phyloP scores from a whole-genome alignment of 2,797 vertebrate genomes.

The Vespertilio murinus region DNA sequence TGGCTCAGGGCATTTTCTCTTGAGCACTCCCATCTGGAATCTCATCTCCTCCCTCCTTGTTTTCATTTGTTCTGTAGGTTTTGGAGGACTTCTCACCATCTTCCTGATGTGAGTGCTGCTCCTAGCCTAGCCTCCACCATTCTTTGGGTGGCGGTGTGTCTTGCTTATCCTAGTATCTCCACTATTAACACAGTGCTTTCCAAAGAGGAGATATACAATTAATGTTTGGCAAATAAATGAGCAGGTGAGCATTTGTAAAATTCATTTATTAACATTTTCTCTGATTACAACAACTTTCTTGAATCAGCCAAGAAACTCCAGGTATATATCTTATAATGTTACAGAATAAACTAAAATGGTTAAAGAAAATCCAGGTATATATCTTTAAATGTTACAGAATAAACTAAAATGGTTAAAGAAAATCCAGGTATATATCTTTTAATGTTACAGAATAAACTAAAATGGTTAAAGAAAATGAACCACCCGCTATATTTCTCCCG shows the following conservation, averaged over 20 bases:
- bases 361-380: neutral
- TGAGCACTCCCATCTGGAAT: neutral
- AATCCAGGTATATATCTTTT: neutral
- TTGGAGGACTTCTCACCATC: neutral
- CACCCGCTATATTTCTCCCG: neutral
- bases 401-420: neutral
- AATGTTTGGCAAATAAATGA: neutral
- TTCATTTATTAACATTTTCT: neutral
- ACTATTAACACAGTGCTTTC: neutral
- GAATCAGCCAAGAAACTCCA: neutral
- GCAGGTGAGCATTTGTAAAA: neutral
- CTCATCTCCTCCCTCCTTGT: neutral
- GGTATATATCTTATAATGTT: conserved; percentile 29
- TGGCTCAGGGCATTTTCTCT: neutral
- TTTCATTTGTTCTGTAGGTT: neutral
- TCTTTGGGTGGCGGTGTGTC: neutral
- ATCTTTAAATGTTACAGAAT: conserved; percentile 46
- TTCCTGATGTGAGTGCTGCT: neutral
- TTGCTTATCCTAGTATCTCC: neutral
- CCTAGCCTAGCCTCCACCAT: neutral
- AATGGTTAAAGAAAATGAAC: neutral
- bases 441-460: conserved; percentile 31
- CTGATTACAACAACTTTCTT: neutral
- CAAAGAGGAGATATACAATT: neutral
- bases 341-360: neutral